Percentiles rank a stretch among this genome's conserved stretches.
These are phyloP conservation scores for Gambelia wislizenii DNA, from an alignment of 2,797 vertebrate species.

Conservation along the genomic window DNA sequence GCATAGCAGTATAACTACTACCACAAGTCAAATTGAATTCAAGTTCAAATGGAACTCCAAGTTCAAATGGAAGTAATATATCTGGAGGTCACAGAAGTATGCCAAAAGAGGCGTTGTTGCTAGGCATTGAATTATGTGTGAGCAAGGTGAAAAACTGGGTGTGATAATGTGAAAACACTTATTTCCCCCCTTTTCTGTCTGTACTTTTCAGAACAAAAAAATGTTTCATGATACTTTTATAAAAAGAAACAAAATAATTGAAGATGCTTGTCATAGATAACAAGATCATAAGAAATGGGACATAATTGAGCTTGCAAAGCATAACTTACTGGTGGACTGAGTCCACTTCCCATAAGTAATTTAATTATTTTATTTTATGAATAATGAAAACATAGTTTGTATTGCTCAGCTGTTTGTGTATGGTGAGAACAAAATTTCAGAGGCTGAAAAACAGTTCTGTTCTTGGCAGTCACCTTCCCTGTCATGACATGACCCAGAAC, in stretches of 20 bases:
- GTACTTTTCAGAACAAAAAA: not conserved
- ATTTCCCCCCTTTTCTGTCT: not conserved
- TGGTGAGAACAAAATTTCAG: not conserved
- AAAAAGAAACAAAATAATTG: not conserved
- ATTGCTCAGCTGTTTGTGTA: not conserved
- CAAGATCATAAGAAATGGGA: not conserved
- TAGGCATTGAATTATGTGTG: not conserved
- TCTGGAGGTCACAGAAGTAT: not conserved
- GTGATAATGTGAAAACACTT: not conserved
- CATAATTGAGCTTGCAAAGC: not conserved
- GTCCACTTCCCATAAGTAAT: not conserved
- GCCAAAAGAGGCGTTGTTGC: not conserved
- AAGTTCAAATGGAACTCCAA: too few species aligned
- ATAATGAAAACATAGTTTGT: not conserved
- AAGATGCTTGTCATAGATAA: not conserved
- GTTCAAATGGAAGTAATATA: fast-evolving
- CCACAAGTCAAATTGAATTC: fast-evolving
- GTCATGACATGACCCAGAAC: not conserved
- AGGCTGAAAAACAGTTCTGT: not conserved
- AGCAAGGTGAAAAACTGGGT: conserved; percentile 4
- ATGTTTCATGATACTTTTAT: not conserved
- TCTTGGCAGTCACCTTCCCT: not conserved
- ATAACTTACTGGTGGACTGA: not conserved
- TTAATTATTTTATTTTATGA: not conserved
- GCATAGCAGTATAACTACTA: not conserved